phyloP scores from a whole-genome alignment of 2,888 invertebrate species.

The Carpatolechia fugitivella region DNA sequence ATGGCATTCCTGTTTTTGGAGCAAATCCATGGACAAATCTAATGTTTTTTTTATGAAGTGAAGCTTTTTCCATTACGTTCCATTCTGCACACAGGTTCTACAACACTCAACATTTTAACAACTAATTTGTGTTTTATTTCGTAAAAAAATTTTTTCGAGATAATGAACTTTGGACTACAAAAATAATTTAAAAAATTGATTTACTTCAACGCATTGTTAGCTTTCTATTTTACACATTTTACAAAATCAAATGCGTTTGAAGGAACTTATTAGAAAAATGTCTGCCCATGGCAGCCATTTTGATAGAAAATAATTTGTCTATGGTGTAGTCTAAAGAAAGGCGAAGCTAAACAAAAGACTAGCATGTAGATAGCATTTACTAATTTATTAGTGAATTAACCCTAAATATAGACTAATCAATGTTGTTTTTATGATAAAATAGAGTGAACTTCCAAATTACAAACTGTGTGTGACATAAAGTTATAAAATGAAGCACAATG shows the following conservation, averaged over 20 bases:
- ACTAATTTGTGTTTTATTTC: not conserved
- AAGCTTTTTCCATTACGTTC: not conserved
- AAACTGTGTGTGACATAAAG: conserved; percentile 43
- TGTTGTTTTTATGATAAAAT: conserved; percentile 41
- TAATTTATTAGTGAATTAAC: conserved; percentile 56
- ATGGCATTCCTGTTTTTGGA: not conserved
- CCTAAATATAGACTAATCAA: conserved; percentile 45
- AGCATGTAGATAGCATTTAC: conserved; percentile 74
- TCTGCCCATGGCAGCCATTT: conserved; percentile 72
- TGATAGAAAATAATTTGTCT: conserved; percentile 65
- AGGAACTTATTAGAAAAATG: conserved; percentile 41
- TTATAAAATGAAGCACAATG: conserved; percentile 68
- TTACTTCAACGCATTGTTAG: no score
- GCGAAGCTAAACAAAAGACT: conserved; percentile 79
- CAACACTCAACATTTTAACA: not conserved
- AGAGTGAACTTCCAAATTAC: conserved; percentile 45
- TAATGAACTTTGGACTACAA: no score
- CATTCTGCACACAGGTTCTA: no score
- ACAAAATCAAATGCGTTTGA: conserved; percentile 28
- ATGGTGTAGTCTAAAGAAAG: conserved; percentile 73
- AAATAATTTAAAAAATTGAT: not conserved
- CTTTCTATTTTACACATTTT: not conserved
- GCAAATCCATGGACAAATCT: not conserved
- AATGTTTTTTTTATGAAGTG: not conserved
- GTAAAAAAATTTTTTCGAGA: no score